These are phyloP conservation scores for Coenobita brevimanus DNA, from an alignment of 1,140 invertebrate species.

Conservation along the genomic window DNA sequence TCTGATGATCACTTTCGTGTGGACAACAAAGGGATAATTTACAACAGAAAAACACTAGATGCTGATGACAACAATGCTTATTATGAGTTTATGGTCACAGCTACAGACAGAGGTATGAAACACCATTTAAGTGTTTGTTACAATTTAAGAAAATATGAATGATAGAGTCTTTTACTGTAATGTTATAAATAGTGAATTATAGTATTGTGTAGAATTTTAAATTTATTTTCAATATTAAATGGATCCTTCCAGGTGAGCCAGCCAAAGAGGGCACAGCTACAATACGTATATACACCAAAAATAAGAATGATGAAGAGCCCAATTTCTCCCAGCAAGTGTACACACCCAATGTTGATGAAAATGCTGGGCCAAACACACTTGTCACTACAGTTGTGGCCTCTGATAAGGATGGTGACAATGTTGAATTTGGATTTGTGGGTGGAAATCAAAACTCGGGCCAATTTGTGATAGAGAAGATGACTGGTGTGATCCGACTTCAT, in stretches of 20 bases:
- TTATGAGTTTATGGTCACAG: constrained; percentile 93
- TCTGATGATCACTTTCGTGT: constrained; percentile 95
- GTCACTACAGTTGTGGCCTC: constrained; percentile 96
- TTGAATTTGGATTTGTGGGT: constrained; percentile 93
- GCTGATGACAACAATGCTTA: constrained; percentile 97
- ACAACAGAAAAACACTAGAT: constrained; percentile 93
- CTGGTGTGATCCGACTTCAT: constrained; percentile 92
- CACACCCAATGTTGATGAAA: constrained; percentile 96
- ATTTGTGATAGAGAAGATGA: constrained; percentile 96
- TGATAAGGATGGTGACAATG: constrained; percentile 96
- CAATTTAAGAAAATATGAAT: not conserved
- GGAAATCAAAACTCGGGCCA: constrained; percentile 91
- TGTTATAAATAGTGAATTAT: not conserved
- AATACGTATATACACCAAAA: constrained; percentile 94
- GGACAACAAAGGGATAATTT: constrained; percentile 91
- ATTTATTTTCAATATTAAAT: not conserved
- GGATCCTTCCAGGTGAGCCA: constrained; percentile 80
- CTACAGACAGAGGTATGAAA: constrained; percentile 86
- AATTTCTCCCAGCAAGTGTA: constrained; percentile 97
- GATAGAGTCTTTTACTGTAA: not conserved
- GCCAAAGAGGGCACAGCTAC: constrained; percentile 93
- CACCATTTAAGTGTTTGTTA: not conserved
- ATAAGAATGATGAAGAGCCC: constrained; percentile 96
- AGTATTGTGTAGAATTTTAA: not conserved
- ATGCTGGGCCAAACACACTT: constrained; percentile 93